Percentiles rank a stretch among this genome's conserved stretches.
These are phyloP conservation scores for Percopsis transmontana DNA, from an alignment of 2,113 vertebrate genomes.

Conservation along the genomic window DNA sequence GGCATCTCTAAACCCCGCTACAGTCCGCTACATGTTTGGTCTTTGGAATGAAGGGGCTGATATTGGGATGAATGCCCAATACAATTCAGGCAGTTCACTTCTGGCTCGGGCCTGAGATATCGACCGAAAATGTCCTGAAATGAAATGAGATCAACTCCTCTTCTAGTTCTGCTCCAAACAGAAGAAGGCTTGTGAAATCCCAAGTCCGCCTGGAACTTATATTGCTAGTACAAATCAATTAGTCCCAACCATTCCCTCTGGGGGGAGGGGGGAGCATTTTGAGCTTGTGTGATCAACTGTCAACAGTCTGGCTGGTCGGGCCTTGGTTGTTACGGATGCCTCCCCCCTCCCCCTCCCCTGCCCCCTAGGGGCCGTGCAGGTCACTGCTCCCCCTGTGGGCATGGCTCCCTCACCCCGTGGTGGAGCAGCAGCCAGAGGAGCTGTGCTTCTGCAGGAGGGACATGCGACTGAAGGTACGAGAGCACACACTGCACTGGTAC, in stretches of 20 bases:
- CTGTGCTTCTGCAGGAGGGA: constrained; percentile 95
- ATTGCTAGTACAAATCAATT: too few relatives aligned
- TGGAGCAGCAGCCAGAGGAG: constrained; percentile 86
- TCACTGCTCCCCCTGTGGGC: constrained; percentile 9
- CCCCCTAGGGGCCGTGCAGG: not conserved
- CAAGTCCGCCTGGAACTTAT: too few relatives aligned
- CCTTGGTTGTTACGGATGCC: not conserved
- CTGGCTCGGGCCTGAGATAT: too few relatives aligned
- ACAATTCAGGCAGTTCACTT: too few relatives aligned
- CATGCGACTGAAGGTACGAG: constrained; percentile 97
- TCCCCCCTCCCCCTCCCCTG: not conserved
- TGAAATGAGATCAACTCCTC: not conserved
- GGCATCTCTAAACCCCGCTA: constrained; percentile 54
- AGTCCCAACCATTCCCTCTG: too few relatives aligned
- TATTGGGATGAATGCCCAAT: constrained; percentile 39
- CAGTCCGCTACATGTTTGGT: constrained; percentile 64
- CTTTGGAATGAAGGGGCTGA: constrained; percentile 57
- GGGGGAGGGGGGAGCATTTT: not conserved
- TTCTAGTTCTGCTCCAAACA: too few relatives aligned
- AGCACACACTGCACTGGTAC: constrained; percentile 91
- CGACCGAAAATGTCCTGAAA: not conserved
- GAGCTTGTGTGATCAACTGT: not conserved
- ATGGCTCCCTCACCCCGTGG: constrained; percentile 67
- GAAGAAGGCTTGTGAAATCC: too few relatives aligned
- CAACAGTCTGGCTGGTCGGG: not conserved